Evolutionary conservation across 2,797 vertebrate genomes (phyloP).

Genomic region (Pseudopleuronectes americanus): DNA sequence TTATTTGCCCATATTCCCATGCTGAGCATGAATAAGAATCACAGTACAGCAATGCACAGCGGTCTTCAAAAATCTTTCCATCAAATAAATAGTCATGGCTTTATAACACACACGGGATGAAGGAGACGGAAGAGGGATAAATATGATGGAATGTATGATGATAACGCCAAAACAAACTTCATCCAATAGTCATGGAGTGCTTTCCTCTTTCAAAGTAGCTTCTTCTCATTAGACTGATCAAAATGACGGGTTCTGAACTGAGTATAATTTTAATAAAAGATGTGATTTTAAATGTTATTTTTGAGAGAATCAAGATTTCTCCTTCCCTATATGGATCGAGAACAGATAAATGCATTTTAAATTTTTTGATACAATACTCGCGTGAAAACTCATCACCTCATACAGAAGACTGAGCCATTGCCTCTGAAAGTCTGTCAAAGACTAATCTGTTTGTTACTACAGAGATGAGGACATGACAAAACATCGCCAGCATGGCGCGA

Average conservation of each 20-base stretch:
- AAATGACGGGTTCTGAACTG: no score
- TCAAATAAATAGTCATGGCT: slow-evolving; percentile 27
- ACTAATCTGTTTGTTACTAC: slow-evolving; percentile 69
- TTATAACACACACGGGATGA: slow-evolving; percentile 20
- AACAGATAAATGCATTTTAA: no score
- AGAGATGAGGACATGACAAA: slow-evolving; percentile 66
- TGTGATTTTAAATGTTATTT: no score
- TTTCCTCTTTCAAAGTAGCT: no score
- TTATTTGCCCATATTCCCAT: slow-evolving; percentile 25
- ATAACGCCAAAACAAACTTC: no score
- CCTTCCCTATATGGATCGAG: no score
- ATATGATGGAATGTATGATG: background rate
- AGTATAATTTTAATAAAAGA: no score
- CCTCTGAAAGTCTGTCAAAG: slow-evolving; percentile 60
- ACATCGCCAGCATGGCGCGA: slow-evolving; percentile 53
- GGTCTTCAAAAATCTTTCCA: slow-evolving; percentile 23
- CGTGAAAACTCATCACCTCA: no score
- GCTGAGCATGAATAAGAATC: background rate
- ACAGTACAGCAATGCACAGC: slow-evolving; percentile 12
- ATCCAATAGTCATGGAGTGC: no score
- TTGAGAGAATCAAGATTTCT: background rate
- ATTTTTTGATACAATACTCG: no score
- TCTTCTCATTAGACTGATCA: no score
- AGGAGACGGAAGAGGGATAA: slow-evolving; percentile 1
- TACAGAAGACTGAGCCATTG: slow-evolving; percentile 25